Evolutionary conservation across 2,113 vertebrate genomes (phyloP).

Genomic region (Trinectes maculatus): DNA sequence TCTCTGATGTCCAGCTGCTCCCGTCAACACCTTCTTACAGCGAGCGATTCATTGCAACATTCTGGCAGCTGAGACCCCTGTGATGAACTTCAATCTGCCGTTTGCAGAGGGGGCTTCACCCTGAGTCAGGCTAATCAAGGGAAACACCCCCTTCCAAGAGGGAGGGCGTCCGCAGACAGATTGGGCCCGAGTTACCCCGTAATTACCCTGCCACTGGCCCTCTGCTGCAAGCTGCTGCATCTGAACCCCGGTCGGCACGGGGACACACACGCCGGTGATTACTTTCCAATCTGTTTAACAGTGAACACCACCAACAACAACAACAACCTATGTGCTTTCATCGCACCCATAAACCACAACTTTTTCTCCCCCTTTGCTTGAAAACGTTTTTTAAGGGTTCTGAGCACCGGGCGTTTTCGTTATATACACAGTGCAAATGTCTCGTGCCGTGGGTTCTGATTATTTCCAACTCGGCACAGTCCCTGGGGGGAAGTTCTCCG

Average conservation of each 20-base stretch:
- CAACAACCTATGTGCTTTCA: conserved; percentile 65
- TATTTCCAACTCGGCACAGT: conserved; percentile 82
- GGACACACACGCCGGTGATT: conserved; percentile 74
- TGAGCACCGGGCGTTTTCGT: conserved; percentile 75
- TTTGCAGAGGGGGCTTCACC: conserved; percentile 85
- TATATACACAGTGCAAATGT: conserved; percentile 79
- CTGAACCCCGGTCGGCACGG: conserved; percentile 63
- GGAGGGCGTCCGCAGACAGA: conserved; percentile 79
- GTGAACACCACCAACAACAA: conserved; percentile 73
- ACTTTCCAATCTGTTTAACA: conserved; percentile 76
- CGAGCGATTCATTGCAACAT: conserved; percentile 92
- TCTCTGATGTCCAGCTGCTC: conserved; percentile 95
- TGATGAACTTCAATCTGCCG: conserved; percentile 90
- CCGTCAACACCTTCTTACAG: conserved; percentile 98
- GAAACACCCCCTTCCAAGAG: conserved; percentile 82
- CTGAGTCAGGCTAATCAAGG: conserved; percentile 84
- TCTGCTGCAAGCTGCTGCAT: conserved; percentile 80
- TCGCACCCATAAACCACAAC: conserved; percentile 61
- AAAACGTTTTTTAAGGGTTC: conserved; percentile 74
- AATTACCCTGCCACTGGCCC: conserved; percentile 83
- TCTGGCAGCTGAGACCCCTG: conserved; percentile 94
- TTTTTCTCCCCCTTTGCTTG: conserved; percentile 26
- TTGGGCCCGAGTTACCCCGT: conserved; percentile 82
- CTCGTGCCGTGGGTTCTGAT: conserved; percentile 82
- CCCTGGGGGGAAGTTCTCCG: conserved; percentile 76